These are phyloP conservation scores for Ormyrus thymus DNA, from an alignment of 2,888 invertebrate genomes.

Conservation along the genomic window DNA sequence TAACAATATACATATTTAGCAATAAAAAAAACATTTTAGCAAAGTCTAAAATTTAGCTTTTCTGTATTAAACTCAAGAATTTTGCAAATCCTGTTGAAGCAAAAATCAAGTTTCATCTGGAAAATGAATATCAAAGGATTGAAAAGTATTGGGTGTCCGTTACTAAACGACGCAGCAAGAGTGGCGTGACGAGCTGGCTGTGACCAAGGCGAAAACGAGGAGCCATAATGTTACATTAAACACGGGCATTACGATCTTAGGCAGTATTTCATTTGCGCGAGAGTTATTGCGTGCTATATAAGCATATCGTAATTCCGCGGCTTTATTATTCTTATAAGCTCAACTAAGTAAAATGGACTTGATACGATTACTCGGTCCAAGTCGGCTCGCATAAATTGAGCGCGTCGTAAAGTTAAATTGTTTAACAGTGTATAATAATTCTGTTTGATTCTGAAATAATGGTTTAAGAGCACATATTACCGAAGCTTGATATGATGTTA, in stretches of 20 bases:
- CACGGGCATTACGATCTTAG: slow-evolving; percentile 32
- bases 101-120: not conserved
- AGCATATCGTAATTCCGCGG: slow-evolving; percentile 23
- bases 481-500: no score
- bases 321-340: slow-evolving; percentile 15
- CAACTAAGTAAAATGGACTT: not conserved
- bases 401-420: no score
- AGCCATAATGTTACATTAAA: slow-evolving; percentile 41
- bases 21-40: slow-evolving; percentile 5
- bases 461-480: no score
- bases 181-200: slow-evolving; percentile 30
- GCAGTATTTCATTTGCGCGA: slow-evolving; percentile 24
- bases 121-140: slow-evolving; percentile 10
- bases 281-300: slow-evolving; percentile 31
- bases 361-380: not conserved
- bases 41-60: no score
- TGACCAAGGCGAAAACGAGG: slow-evolving; percentile 27
- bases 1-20: no score
- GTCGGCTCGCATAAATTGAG: no score
- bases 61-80: no score
- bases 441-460: no score
- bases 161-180: slow-evolving; percentile 19
- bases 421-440: no score
- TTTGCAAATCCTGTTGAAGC: no score
- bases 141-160: slow-evolving; percentile 28